Evolutionary conservation across 2,113 vertebrate genomes (phyloP).

Genomic region (Oncorhynchus nerka): DNA sequence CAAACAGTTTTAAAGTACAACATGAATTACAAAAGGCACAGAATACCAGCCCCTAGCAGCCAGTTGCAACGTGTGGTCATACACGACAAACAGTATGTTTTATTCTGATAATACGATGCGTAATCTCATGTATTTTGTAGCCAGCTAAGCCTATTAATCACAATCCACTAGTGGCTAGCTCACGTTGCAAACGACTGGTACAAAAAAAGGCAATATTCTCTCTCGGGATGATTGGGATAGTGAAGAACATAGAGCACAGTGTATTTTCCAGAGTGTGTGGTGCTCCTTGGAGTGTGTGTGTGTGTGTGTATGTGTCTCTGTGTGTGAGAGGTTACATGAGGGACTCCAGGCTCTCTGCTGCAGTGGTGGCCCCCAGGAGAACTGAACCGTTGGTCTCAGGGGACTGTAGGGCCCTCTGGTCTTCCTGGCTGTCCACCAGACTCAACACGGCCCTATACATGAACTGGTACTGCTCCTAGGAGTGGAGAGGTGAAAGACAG

Average conservation of each 20-base stretch:
- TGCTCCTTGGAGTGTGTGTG: not conserved
- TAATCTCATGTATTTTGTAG: too few species aligned
- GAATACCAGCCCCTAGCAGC: constrained; percentile 73
- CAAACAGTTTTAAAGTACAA: constrained; percentile 75
- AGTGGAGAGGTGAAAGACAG: not conserved
- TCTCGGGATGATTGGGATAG: too few species aligned
- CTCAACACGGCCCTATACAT: constrained; percentile 93
- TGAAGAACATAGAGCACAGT: too few species aligned
- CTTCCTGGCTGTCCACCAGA: constrained; percentile 90
- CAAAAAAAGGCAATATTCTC: not conserved
- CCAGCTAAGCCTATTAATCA: too few species aligned
- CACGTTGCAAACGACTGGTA: not conserved
- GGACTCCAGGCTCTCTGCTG: constrained; percentile 92
- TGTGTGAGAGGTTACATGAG: constrained; percentile 74
- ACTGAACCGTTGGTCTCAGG: constrained; percentile 90
- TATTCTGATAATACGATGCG: too few species aligned
- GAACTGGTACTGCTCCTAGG: constrained; percentile 94
- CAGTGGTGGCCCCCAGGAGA: constrained; percentile 76
- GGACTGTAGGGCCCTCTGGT: constrained; percentile 84
- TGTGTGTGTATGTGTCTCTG: not conserved
- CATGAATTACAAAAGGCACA: constrained; percentile 87
- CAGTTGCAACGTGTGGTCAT: constrained; percentile 54
- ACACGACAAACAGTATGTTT: too few species aligned
- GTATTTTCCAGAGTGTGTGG: not conserved
- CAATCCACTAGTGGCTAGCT: too few species aligned